phyloP scores from a whole-genome alignment of 2,113 vertebrate genomes.

The Seriola aureovittata region DNA sequence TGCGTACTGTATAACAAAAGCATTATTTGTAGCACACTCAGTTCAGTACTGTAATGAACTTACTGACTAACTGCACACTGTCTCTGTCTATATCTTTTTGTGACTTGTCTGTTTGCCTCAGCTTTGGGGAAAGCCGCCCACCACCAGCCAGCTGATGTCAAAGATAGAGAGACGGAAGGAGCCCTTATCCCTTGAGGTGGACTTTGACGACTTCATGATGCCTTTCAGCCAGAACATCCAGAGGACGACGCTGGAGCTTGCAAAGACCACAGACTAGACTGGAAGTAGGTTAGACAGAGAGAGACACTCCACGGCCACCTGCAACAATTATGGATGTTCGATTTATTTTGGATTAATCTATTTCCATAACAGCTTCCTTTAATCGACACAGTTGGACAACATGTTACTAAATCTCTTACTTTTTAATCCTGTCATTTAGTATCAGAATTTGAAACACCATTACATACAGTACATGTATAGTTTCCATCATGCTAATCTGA shows the following conservation, averaged over 20 bases:
- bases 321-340: neutral
- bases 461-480: neutral
- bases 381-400: neutral
- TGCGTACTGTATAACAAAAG: too few relatives aligned
- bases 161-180: conserved; percentile 82
- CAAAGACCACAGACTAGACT: conserved; percentile 49
- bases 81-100: neutral
- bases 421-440: neutral
- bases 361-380: neutral
- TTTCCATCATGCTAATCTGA: neutral
- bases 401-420: neutral
- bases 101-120: conserved; percentile 55
- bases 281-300: conserved; percentile 39
- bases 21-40: neutral
- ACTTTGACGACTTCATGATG: conserved; percentile 86
- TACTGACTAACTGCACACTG: neutral
- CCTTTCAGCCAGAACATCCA: conserved; percentile 86
- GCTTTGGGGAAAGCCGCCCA: conserved; percentile 88
- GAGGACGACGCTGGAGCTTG: conserved; percentile 72
- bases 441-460: neutral
- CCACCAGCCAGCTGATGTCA: conserved; percentile 84
- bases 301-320: neutral
- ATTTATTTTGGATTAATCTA: neutral
- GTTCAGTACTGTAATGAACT: neutral
- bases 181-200: conserved; percentile 76